phyloP scores from a whole-genome alignment of 2,797 vertebrate species.

The Okamejei kenojei region DNA sequence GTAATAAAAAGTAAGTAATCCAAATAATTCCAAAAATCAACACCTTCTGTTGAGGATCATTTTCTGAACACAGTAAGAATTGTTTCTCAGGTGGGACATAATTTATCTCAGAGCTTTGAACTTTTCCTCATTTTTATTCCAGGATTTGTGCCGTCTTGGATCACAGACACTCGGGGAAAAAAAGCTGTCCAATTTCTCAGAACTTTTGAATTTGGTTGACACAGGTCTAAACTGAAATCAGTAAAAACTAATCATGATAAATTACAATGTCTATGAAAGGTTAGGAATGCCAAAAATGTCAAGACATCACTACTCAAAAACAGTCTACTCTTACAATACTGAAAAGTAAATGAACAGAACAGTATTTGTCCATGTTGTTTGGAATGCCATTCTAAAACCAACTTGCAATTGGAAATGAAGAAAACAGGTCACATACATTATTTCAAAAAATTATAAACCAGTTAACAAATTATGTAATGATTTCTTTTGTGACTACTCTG shows the following conservation, averaged over 20 bases:
- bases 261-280: neutral
- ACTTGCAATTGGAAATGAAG: neutral
- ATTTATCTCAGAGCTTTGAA: neutral
- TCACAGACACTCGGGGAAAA: neutral
- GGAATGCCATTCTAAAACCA: neutral
- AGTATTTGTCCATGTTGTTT: neutral
- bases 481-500: neutral
- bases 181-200: neutral
- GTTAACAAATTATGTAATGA: neutral
- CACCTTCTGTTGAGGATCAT: neutral
- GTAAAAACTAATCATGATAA: neutral
- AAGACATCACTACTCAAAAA: neutral
- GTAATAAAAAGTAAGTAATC: neutral
- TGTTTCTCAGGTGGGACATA: neutral
- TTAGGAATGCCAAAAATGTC: neutral
- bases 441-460: neutral
- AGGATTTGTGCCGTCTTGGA: neutral
- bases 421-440: neutral
- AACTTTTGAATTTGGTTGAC: neutral
- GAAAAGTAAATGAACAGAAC: neutral
- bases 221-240: neutral
- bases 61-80: neutral
- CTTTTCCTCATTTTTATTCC: neutral
- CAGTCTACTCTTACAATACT: neutral
- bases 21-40: neutral